Evolutionary conservation across 2,888 invertebrate genomes (phyloP).

Genomic region (Rhaphigaster nebulosa): DNA sequence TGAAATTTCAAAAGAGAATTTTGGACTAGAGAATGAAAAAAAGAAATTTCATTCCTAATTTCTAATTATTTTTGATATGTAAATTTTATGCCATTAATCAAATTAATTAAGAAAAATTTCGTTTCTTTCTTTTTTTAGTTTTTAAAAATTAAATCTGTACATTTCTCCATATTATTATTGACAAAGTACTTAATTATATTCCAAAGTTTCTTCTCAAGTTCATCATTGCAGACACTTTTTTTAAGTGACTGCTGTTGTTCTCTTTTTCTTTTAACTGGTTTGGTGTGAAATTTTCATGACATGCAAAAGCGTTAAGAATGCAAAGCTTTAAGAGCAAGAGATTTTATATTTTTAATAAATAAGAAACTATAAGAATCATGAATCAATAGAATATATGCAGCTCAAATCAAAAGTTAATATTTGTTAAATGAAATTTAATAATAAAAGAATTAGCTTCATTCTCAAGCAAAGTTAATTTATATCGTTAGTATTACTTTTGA

Average conservation of each 20-base stretch:
- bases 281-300: constrained; percentile 53
- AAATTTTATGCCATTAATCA: background rate
- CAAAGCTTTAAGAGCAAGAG: constrained; percentile 57
- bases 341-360: constrained; percentile 35
- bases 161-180: background rate
- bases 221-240: background rate
- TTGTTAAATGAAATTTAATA: constrained; percentile 52
- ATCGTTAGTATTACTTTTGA: constrained; percentile 45
- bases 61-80: background rate
- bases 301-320: constrained; percentile 59
- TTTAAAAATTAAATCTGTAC: background rate
- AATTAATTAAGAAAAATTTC: background rate
- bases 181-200: background rate
- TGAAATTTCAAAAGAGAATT: background rate
- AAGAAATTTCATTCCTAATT: background rate
- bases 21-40: background rate
- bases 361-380: constrained; percentile 26
- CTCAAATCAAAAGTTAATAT: constrained; percentile 44
- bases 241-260: background rate
- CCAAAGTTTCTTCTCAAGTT: background rate
- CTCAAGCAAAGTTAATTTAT: constrained; percentile 50
- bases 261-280: background rate
- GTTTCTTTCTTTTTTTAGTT: no score
- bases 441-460: constrained; percentile 55
- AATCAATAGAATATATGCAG: constrained; percentile 40